Evolutionary conservation across 1,140 invertebrate genomes (phyloP).

Genomic region (Physella acuta): DNA sequence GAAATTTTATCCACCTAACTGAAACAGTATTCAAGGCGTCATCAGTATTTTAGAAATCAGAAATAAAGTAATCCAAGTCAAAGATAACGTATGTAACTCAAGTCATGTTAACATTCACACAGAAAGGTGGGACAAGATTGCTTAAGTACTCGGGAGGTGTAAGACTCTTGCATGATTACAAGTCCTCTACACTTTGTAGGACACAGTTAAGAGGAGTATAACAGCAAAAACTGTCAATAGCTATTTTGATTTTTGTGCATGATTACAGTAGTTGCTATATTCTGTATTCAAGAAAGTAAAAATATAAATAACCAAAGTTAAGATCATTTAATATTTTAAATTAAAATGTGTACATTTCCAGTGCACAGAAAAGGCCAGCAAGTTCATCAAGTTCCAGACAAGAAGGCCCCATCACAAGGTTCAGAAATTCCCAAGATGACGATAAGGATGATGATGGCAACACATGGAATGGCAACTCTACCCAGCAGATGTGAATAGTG

Average conservation of each 20-base stretch:
- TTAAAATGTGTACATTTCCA: constrained; percentile 2
- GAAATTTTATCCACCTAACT: too few relatives aligned
- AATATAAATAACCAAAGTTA: not conserved
- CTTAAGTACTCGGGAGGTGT: too few relatives aligned
- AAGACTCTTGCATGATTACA: not conserved
- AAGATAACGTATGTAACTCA: too few relatives aligned
- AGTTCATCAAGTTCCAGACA: not conserved
- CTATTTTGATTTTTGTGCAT: not conserved
- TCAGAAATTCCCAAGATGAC: constrained; percentile 22
- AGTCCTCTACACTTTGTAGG: not conserved
- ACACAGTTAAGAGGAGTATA: not conserved
- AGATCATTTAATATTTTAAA: not conserved
- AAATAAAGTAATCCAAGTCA: too few relatives aligned
- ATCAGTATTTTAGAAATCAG: too few relatives aligned
- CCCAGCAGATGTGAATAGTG: constrained; percentile 23
- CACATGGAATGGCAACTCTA: constrained; percentile 28
- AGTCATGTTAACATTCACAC: too few relatives aligned
- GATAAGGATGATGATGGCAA: constrained; percentile 17
- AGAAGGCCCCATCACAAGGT: constrained; percentile 15
- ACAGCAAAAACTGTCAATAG: not conserved
- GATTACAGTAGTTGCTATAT: not conserved
- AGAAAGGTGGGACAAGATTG: too few relatives aligned
- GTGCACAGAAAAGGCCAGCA: not conserved
- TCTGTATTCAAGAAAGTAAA: not conserved
- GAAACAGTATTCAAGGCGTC: too few relatives aligned